Base-by-base conservation (phyloP, 2,113 vertebrate genomes). In the Physeter macrocephalus region DNA sequence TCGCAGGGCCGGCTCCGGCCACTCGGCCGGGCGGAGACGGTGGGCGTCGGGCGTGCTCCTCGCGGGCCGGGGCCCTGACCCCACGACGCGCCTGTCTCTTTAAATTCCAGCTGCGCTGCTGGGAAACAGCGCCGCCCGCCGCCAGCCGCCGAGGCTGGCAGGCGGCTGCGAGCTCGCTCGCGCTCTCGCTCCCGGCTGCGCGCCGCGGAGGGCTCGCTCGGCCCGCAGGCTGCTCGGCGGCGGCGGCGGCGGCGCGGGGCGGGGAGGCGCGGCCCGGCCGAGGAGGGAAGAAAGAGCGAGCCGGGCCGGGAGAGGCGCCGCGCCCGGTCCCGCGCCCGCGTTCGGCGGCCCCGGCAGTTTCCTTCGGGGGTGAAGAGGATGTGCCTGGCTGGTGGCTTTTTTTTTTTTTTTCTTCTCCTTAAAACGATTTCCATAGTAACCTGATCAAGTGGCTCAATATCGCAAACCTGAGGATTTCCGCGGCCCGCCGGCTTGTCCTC, bases 21-120 rank as follows among this genome's bases (percentile, higher is more conserved):
- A 1, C 12, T 2, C 3, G 0, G 72, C 29, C 27, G 2, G 36
- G n/a, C 23, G 1, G 17, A 18, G n/a, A 6, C 74, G 21, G 54
- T 8, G 93, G 82, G 75, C 18, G 43, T 46, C 54, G 18, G 0
- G 74, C 41, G 23, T 27, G 85, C 59, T 15, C 34, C 61, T 57
- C 27, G 9, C 18, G 3, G 84, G 27, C 90, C 20, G 52, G 80
- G 85, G 78, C 54, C 96, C 91, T n/a, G 80, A 46, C 92, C 89
- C 62, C 75, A 96, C 93, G 96, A 83, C 88, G 97, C 97, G 71
- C 4, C 98, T 98, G 98, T 97, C 97, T 97, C 98, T 99, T 99
- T 99, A 99, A 99, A 99, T 99, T 97, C 97, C 98, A 98, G 98
- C 98, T 98, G 98, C 96, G 98, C 96, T 66, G 96, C 89, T 57